Evolutionary conservation across 2,113 vertebrate species (phyloP).

Genomic region (Rhegmatorhina hoffmannsi): DNA sequence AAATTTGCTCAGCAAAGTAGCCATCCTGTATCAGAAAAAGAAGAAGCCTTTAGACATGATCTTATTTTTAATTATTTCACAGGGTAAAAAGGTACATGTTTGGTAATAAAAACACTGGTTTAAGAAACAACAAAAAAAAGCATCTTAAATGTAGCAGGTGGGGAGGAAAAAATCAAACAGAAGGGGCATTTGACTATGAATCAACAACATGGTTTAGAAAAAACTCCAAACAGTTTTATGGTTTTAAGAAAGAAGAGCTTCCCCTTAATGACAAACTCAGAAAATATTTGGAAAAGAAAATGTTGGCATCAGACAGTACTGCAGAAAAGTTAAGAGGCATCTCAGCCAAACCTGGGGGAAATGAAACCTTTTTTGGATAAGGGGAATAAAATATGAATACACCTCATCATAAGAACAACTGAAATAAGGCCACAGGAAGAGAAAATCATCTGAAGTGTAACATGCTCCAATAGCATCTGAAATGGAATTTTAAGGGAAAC

Average conservation of each 20-base stretch:
- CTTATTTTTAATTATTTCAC: background rate
- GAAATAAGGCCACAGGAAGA: background rate
- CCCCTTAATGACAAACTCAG: background rate
- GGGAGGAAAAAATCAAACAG: background rate
- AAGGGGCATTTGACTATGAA: background rate
- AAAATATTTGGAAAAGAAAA: background rate
- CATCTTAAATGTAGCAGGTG: background rate
- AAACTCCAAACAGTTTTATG: background rate
- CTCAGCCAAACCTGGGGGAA: background rate
- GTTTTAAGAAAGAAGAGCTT: background rate
- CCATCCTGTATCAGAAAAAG: slow-evolving; percentile 84
- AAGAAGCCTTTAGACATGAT: background rate
- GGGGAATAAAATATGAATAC: background rate
- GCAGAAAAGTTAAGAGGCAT: background rate
- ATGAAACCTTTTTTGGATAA: background rate
- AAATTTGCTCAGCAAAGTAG: slow-evolving; percentile 97
- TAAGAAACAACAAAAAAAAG: background rate
- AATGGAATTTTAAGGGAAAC: slow-evolving; percentile 37
- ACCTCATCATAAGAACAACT: background rate
- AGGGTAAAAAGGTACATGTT: background rate
- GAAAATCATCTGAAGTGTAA: background rate
- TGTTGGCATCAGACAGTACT: background rate
- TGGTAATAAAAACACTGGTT: background rate
- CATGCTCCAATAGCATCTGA: background rate
- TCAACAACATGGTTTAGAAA: background rate